Conservation (phyloP, 37 sponge, comb jelly and placozoan genomes). For the Beroe forskalii region DNA sequence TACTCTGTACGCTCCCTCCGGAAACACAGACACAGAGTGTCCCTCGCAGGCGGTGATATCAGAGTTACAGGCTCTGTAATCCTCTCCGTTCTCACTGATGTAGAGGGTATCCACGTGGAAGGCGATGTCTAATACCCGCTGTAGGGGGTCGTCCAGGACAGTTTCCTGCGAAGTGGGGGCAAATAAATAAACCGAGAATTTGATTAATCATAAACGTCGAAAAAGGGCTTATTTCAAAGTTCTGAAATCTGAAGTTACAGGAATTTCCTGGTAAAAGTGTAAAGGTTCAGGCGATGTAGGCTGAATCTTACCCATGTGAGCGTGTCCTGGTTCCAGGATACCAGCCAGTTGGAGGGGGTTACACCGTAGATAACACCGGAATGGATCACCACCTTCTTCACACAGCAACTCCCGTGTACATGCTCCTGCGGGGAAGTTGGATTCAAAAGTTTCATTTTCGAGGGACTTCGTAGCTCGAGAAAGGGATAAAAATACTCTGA, state of each 20-base stretch:
- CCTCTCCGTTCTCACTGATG: slow-evolving; percentile 21
- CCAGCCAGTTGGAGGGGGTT: slow-evolving; percentile 63
- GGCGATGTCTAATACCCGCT: background rate
- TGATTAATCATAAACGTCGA: no score
- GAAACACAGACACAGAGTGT: background rate
- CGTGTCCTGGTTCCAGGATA: background rate
- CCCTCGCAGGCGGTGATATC: background rate
- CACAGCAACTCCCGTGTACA: slow-evolving; percentile 58
- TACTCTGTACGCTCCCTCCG: background rate
- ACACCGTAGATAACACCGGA: slow-evolving; percentile 1
- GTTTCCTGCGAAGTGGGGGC: background rate
- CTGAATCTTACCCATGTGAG: slow-evolving; percentile 39
- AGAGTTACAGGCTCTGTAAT: background rate
- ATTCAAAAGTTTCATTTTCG: no score
- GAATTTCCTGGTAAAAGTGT: no score
- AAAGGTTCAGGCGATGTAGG: no score
- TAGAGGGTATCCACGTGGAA: background rate
- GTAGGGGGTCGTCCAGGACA: background rate
- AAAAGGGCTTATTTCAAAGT: no score
- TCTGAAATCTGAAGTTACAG: no score
- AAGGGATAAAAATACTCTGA: no score
- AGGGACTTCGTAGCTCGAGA: no score
- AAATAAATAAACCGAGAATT: no score
- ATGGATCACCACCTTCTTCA: background rate
- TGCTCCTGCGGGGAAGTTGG: slow-evolving; percentile 15